Conservation (phyloP, 2,797 vertebrate species). For the Eurystomus glaucurus region DNA sequence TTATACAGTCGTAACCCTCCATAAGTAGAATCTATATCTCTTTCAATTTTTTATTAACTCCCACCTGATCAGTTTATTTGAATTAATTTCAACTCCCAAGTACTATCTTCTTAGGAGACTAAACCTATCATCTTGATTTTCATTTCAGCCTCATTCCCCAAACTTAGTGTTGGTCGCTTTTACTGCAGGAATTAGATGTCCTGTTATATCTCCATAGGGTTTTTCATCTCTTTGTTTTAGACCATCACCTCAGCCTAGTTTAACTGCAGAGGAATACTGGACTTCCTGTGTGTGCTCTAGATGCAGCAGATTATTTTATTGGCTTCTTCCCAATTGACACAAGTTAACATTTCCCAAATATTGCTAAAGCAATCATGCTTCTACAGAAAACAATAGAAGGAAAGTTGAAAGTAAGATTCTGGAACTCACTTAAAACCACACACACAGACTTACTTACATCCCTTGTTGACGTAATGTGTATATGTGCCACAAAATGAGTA, state of each 20-base stretch:
- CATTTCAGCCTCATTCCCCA: background rate
- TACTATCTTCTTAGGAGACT: background rate
- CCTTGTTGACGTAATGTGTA: background rate
- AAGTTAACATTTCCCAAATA: background rate
- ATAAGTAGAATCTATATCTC: background rate
- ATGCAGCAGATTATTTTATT: background rate
- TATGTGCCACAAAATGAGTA: background rate
- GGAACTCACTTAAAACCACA: background rate
- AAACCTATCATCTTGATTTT: background rate
- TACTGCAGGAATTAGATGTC: background rate
- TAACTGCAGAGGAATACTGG: background rate
- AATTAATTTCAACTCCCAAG: slow-evolving; percentile 5
- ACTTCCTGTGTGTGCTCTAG: background rate
- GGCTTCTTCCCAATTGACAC: background rate
- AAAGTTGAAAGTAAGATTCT: background rate
- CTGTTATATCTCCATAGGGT: background rate
- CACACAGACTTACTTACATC: background rate
- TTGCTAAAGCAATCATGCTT: background rate
- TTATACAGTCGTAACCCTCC: background rate
- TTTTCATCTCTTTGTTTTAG: slow-evolving; percentile 13
- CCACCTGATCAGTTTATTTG: background rate
- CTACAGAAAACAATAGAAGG: background rate
- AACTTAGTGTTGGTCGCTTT: background rate
- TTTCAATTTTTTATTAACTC: slow-evolving; percentile 18
- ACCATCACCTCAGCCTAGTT: background rate